phyloP scores from a whole-genome alignment of 2,797 vertebrate species.

The Sebastes matsubarae region DNA sequence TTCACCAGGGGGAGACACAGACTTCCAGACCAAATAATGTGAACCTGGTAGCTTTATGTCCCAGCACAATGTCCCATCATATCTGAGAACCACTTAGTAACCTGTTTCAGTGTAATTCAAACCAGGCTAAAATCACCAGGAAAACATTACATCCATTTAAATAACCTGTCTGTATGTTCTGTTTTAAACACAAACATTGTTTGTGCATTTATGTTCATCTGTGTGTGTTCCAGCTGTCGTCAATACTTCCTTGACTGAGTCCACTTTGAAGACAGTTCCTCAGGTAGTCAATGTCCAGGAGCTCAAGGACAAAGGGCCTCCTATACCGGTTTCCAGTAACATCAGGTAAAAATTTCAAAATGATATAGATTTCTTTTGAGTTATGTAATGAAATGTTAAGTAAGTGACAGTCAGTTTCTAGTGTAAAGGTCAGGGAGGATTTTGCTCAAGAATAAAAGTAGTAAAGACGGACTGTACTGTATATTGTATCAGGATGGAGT shows the following conservation, averaged over 20 bases:
- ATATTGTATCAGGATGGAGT: background rate
- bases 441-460: background rate
- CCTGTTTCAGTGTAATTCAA: background rate
- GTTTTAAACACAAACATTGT: background rate
- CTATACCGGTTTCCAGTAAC: slow-evolving; percentile 70
- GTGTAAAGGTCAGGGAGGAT: background rate
- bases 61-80: background rate
- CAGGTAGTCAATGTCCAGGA: slow-evolving; percentile 94
- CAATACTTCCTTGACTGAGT: slow-evolving; percentile 87
- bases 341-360: slow-evolving; percentile 80
- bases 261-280: slow-evolving; percentile 90
- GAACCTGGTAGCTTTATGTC: background rate
- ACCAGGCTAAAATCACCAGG: background rate
- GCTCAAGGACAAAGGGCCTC: slow-evolving; percentile 81
- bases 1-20: slow-evolving; percentile 76
- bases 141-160: background rate
- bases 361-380: background rate
- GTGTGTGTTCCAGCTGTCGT: slow-evolving; percentile 68
- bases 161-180: background rate
- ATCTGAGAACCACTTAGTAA: background rate
- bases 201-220: background rate
- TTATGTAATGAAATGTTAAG: background rate
- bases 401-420: background rate
- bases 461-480: background rate
- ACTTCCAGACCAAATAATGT: slow-evolving; percentile 8